These are phyloP conservation scores for Andrena cerasifolii DNA, from an alignment of 1,140 invertebrate genomes.

Conservation along the genomic window DNA sequence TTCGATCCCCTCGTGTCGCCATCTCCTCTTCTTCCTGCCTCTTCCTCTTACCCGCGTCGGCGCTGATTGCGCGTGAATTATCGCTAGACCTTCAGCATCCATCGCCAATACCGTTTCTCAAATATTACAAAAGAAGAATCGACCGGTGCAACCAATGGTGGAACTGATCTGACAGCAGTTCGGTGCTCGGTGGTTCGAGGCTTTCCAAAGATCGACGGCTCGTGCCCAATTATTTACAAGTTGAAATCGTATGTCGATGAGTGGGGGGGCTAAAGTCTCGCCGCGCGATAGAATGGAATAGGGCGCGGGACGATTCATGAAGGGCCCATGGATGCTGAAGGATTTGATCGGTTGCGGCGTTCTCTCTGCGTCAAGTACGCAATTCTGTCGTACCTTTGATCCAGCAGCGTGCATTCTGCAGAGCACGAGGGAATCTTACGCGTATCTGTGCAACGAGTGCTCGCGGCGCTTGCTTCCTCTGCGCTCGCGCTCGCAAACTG, in stretches of 20 bases:
- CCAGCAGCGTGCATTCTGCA: constrained; percentile 30
- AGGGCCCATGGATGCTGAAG: constrained; percentile 35
- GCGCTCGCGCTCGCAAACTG: constrained; percentile 77
- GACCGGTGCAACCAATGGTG: no score
- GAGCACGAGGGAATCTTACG: constrained; percentile 70
- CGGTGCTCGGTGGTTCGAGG: neutral
- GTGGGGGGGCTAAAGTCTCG: neutral
- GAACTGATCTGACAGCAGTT: no score
- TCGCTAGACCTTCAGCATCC: constrained; percentile 31
- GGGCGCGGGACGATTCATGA: constrained; percentile 5
- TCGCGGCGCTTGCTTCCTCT: constrained; percentile 80
- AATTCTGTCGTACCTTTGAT: constrained; percentile 57
- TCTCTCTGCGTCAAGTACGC: constrained; percentile 39
- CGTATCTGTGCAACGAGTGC: constrained; percentile 80
- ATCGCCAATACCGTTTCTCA: neutral
- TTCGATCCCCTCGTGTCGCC: constrained; percentile 9
- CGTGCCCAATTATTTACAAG: neutral
- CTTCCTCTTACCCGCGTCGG: constrained; percentile 13
- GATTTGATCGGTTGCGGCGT: constrained; percentile 18
- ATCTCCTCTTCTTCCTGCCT: neutral
- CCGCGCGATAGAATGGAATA: neutral
- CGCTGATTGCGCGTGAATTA: constrained; percentile 29
- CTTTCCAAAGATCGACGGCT: no score
- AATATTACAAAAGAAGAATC: no score
- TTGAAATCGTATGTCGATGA: neutral